phyloP scores from a whole-genome alignment of 2,113 vertebrate genomes.

The Felis chaus region DNA sequence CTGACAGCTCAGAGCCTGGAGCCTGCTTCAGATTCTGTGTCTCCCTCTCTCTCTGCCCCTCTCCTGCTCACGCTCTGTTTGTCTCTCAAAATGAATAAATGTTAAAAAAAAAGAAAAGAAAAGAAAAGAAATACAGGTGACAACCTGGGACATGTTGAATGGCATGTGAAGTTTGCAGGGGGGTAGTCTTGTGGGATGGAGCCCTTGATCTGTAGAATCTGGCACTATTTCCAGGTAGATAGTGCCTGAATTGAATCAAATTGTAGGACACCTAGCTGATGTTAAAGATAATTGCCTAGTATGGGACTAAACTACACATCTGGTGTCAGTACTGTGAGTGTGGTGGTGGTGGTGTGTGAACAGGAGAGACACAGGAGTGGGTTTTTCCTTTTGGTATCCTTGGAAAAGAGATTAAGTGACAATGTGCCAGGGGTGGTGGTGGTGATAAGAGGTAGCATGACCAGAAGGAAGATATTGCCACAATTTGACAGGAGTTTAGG shows the following conservation, averaged over 20 bases:
- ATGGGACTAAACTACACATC: not conserved
- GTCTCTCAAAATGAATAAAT: too few relatives aligned
- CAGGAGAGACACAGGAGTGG: not conserved
- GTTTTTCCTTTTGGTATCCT: not conserved
- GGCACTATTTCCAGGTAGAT: not conserved
- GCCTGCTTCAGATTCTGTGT: too few relatives aligned
- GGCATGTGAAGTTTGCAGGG: not conserved
- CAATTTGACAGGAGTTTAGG: not conserved
- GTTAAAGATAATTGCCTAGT: not conserved
- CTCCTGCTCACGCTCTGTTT: too few relatives aligned
- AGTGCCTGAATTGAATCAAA: not conserved
- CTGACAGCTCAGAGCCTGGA: too few relatives aligned
- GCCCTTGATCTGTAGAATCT: not conserved
- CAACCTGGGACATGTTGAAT: not conserved
- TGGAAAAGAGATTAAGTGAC: not conserved
- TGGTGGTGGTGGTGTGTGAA: not conserved
- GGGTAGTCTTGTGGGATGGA: not conserved
- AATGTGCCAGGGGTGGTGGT: not conserved
- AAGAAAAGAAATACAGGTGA: not conserved
- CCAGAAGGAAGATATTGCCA: not conserved
- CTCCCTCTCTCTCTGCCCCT: too few relatives aligned
- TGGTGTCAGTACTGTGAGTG: not conserved
- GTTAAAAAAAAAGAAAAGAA: too few relatives aligned
- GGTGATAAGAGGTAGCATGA: not conserved
- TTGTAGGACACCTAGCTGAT: not conserved